Base-by-base conservation (phyloP, 2,797 vertebrate species). In the Oreochromis grahami region DNA sequence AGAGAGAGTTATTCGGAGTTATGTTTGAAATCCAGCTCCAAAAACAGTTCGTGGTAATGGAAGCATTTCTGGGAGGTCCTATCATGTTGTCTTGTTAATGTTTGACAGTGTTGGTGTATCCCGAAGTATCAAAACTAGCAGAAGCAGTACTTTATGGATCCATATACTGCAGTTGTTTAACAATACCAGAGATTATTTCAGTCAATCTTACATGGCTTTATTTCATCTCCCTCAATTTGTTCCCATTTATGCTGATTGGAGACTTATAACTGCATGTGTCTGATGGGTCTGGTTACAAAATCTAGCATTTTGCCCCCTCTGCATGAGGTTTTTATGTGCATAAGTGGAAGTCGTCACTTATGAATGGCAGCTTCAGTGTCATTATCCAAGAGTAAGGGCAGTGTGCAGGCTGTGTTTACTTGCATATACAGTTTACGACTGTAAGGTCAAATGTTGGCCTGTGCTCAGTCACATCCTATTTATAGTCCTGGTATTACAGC, bases 401-500 rank as follows among this genome's bases (percentile, higher is more conserved):
- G 24, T 8, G 43, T 74, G 43, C 17, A 50, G 68, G 24, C 43
- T 32, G 45, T 32, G 24, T 72, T 48, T 32, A 32, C 43, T 60
- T 34, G 19, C 68, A 86, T 43, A 26, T 45, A 70, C 65, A 81
- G 55, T 86, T 53, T 19, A 50, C 15, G 2, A 36, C 65, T 77
- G 52, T 81, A 21, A 11, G 32, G 34, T 86, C 74, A 84, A 79
- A 78, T 77, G 65, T 63, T 83, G 87, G 51, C 63, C 58, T 32
- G 7, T 34, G 7, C 38, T 80, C 48, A 53, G 43, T 81, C 83
- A 32, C 38, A 41, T 41, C 29, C 90, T 94, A 94, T 94, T 93
- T 85, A 88, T 93, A 94, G 91, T 24, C 26, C 14, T 43, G 79
- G 38, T 82, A 63, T 84, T 88, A 86, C 79, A 78, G 76, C 82